A percentile compares a stretch with the other conserved stretches of the same genome.
These are phyloP conservation scores for Sebastes ruberrimus DNA, from an alignment of 2,797 vertebrate genomes.

Conservation along the genomic window DNA sequence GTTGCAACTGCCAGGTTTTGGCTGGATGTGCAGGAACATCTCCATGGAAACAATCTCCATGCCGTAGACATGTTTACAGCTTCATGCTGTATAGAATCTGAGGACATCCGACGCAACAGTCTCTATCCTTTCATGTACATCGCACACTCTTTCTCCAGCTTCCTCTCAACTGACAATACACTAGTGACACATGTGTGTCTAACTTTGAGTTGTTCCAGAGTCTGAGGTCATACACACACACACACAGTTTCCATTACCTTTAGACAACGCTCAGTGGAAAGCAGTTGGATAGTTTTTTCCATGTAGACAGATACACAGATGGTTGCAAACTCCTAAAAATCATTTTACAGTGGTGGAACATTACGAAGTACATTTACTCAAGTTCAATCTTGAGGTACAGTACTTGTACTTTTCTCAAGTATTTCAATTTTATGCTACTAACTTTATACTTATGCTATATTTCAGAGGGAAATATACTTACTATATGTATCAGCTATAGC, in stretches of 20 bases:
- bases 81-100: constrained; percentile 7
- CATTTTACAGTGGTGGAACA: neutral
- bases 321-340: neutral
- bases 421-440: neutral
- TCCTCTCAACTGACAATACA: neutral
- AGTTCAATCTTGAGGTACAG: neutral
- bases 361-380: neutral
- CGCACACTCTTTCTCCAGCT: neutral
- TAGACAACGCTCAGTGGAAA: neutral
- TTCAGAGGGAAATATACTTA: neutral
- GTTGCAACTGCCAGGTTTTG: constrained; percentile 15
- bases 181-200: neutral
- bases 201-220: neutral
- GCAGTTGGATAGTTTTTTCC: neutral
- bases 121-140: constrained; percentile 2
- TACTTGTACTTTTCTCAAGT: neutral
- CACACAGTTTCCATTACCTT: constrained; percentile 14
- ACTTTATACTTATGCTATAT: neutral
- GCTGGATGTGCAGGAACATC: constrained; percentile 29
- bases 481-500: neutral
- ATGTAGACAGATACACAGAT: neutral
- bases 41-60: constrained; percentile 57
- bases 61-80: constrained; percentile 34
- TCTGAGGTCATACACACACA: neutral
- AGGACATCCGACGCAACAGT: constrained; percentile 14